A percentile compares a stretch with the other conserved stretches of the same genome.
These are phyloP conservation scores for Syngnathus typhle DNA, from an alignment of 2,113 vertebrate species.

Conservation along the genomic window DNA sequence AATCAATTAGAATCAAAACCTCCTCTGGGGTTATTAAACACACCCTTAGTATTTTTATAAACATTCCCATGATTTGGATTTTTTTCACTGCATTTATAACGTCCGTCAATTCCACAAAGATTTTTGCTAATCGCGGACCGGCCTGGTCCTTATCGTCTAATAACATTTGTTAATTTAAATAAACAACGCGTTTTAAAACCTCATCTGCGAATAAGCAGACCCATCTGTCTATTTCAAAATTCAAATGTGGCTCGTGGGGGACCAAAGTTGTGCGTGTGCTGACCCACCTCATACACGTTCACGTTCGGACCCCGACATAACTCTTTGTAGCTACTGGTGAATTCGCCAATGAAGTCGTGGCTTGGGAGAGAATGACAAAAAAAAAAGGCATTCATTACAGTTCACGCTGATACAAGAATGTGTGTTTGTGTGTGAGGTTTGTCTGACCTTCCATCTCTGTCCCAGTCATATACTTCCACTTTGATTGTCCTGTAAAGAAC, in stretches of 20 bases:
- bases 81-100: too few relatives aligned
- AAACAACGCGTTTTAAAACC: background rate
- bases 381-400: conserved; percentile 8
- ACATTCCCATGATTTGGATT: background rate
- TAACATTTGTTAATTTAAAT: too few relatives aligned
- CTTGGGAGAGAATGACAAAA: conserved; percentile 56
- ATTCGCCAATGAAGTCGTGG: conserved; percentile 95
- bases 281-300: conserved; percentile 85
- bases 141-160: too few relatives aligned
- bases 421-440: conserved; percentile 6
- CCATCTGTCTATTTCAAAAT: background rate
- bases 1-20: background rate
- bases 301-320: conserved; percentile 83
- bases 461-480: conserved; percentile 92
- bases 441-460: conserved; percentile 86
- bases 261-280: background rate
- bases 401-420: background rate
- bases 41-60: background rate
- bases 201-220: background rate
- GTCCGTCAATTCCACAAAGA: too few relatives aligned
- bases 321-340: conserved; percentile 89
- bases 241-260: background rate
- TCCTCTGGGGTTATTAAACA: background rate
- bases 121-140: too few relatives aligned
- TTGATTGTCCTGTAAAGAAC: conserved; percentile 81